Percentiles rank a stretch among this genome's conserved stretches.
Evolutionary conservation across 2,888 invertebrate species (phyloP).

Genomic region (Apoda limacodes): DNA sequence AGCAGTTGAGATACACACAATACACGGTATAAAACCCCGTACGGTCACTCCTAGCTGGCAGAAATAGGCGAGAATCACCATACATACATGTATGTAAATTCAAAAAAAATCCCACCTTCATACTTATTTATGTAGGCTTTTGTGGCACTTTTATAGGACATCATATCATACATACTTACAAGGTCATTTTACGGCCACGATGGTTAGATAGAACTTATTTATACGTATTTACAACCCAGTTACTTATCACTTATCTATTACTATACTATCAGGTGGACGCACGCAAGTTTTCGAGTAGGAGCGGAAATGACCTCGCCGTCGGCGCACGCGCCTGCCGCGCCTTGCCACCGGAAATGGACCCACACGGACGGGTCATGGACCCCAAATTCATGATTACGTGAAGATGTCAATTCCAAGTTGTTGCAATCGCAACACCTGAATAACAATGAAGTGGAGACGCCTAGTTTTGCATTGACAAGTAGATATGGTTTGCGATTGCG

Average conservation of each 20-base stretch:
- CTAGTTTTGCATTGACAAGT: conserved; percentile 42
- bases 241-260: conserved; percentile 11
- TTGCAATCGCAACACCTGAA: conserved; percentile 30
- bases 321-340: conserved; percentile 25
- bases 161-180: too few relatives aligned
- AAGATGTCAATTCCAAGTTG: conserved; percentile 39
- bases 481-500: conserved; percentile 31
- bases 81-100: too few relatives aligned
- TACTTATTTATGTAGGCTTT: too few relatives aligned
- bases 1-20: too few relatives aligned
- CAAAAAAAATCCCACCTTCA: too few relatives aligned
- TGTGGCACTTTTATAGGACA: too few relatives aligned
- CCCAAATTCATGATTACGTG: conserved; percentile 35
- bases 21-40: too few relatives aligned
- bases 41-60: too few relatives aligned
- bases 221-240: conserved; percentile 18
- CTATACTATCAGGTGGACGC: conserved; percentile 29
- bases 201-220: too few relatives aligned
- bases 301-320: conserved; percentile 49
- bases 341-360: conserved; percentile 38
- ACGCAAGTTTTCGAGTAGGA: conserved; percentile 25
- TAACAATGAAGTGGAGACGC: conserved; percentile 35
- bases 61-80: too few relatives aligned
- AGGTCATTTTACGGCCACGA: too few relatives aligned
- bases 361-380: conserved; percentile 45